These are phyloP conservation scores for Nyctereutes procyonoides DNA, from an alignment of 2,113 vertebrate species.

Conservation along the genomic window DNA sequence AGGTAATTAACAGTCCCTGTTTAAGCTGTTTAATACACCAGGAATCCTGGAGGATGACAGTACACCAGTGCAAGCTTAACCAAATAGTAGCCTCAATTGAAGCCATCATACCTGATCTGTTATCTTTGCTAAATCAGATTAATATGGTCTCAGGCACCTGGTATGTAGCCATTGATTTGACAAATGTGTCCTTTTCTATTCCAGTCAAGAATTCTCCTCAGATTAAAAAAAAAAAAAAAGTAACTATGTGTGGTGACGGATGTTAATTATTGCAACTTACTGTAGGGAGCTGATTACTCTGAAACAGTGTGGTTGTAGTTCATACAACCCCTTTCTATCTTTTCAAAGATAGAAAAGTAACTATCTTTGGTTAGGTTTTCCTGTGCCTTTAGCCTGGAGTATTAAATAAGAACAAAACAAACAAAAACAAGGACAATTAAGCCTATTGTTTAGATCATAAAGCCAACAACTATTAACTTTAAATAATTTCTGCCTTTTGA, in stretches of 20 bases:
- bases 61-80: not conserved
- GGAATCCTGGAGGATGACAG: not conserved
- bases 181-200: not conserved
- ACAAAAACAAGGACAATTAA: not conserved
- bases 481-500: not conserved
- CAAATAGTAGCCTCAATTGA: not conserved
- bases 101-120: not conserved
- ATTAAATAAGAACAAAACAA: not conserved
- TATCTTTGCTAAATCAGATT: not conserved
- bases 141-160: not conserved
- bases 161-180: not conserved
- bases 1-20: not conserved
- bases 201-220: not conserved
- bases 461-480: not conserved
- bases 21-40: not conserved
- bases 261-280: not conserved
- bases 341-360: too few relatives aligned
- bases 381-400: not conserved
- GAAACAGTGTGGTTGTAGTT: not conserved
- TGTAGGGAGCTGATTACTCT: not conserved
- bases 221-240: not conserved
- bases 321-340: not conserved
- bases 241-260: not conserved
- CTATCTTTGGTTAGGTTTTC: not conserved
- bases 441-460: not conserved